Base-by-base conservation (phyloP, 2,113 vertebrate genomes). In the Nannobrachium achirus region DNA sequence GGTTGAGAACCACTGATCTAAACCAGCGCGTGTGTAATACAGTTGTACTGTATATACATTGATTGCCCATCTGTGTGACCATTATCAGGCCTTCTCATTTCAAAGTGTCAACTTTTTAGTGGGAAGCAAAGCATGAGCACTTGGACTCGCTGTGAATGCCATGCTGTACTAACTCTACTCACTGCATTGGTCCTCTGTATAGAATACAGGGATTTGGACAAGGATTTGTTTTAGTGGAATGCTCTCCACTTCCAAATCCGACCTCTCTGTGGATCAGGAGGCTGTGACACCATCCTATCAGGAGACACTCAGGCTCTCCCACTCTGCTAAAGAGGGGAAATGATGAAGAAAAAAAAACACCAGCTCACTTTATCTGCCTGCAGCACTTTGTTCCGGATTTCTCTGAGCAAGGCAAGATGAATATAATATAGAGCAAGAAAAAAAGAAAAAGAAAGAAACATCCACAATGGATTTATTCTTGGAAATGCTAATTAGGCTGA, bases 391-490 rank as follows among this genome's bases (percentile, higher is more conserved):
- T 73, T 75, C 79, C 75, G 82, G 74, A 72, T 84, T 79, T 79
- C 72, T 80, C 51, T 76, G 70, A 84, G 81, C 78, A 71, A 73
- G 65, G 83, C 71, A 56, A 71, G 73, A 84, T 74, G 58, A 57
- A 79, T 85, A 89, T 78, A 76, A 83, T 75, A 72, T 56, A 50
- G 61, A 71, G 75, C 62, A 61, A 73, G 4, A 69, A 81, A 78
- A 70, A 86, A 20, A 86, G 82, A 78, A 70, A 86, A 20, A 86
- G 82, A 55, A 65, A 63, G 68, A 56, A 56, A 33, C 20, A 41
- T 59, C 48, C 41, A 78, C 68, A 78, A 67, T 71, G 69, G 68
- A 66, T 82, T 75, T 87, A 88, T 88, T 87, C 76, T 83, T 60
- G 61, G 84, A 87, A 73, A 73, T 87, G 81, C 64, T 79, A 80